These are phyloP conservation scores for Panurus biarmicus DNA, from an alignment of 2,113 vertebrate genomes.

Conservation along the genomic window DNA sequence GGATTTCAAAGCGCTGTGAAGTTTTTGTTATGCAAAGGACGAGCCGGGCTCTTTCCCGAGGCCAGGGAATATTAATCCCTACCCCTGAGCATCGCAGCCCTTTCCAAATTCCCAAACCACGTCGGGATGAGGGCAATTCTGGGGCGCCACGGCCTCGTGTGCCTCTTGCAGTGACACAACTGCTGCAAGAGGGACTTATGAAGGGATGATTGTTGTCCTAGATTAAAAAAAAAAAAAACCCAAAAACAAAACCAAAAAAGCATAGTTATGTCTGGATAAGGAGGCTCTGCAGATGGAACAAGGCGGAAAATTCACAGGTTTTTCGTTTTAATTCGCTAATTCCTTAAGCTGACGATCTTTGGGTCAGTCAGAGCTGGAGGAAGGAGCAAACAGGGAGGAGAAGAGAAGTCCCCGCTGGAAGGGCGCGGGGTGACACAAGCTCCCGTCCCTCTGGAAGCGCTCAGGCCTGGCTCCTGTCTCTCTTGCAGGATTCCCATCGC, in stretches of 20 bases:
- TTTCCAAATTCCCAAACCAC: not conserved
- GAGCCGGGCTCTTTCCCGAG: rapidly evolving
- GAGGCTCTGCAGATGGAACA: not conserved
- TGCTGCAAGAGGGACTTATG: not conserved
- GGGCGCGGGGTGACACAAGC: not conserved
- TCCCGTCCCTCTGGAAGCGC: too few species aligned
- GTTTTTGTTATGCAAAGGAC: not conserved
- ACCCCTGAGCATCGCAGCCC: rapidly evolving
- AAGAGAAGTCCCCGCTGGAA: not conserved
- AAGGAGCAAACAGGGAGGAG: not conserved
- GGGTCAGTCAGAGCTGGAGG: not conserved
- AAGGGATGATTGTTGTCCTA: not conserved
- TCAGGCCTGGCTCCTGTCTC: not conserved
- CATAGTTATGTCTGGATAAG: not conserved
- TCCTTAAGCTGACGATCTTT: not conserved
- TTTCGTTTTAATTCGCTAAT: not conserved
- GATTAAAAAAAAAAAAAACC: not conserved
- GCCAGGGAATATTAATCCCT: not conserved
- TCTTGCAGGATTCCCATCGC: not conserved
- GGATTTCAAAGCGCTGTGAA: not conserved
- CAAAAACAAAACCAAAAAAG: too few species aligned
- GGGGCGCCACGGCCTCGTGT: not conserved
- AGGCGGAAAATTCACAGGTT: not conserved
- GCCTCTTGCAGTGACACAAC: not conserved
- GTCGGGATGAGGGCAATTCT: not conserved